phyloP scores from a whole-genome alignment of 92 coral and sea anemone species.

The Micromussa lordhowensis region DNA sequence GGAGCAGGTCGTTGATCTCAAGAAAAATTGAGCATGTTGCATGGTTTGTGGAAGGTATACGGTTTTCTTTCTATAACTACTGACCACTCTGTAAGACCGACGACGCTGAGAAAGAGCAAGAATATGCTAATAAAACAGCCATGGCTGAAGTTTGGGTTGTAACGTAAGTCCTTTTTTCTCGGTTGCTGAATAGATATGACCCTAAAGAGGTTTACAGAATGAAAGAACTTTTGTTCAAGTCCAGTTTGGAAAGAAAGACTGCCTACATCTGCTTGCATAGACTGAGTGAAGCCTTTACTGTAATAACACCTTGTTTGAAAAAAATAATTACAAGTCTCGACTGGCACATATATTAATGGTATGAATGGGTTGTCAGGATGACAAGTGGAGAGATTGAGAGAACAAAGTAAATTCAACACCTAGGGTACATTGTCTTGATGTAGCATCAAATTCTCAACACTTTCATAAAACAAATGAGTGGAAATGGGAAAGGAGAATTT shows the following conservation, averaged over 20 bases:
- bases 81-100: neutral
- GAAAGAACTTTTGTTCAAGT: neutral
- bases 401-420: neutral
- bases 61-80: neutral
- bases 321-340: neutral
- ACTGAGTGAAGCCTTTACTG: neutral
- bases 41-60: neutral
- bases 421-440: neutral
- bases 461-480: neutral
- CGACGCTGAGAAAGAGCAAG: neutral
- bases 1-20: neutral
- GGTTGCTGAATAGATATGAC: neutral
- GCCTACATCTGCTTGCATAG: neutral
- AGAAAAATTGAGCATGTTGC: neutral
- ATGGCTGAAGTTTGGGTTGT: neutral
- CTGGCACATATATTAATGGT: too few relatives aligned
- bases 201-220: neutral
- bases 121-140: neutral
- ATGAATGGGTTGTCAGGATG: neutral
- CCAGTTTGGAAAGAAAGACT: neutral
- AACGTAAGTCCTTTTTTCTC: neutral
- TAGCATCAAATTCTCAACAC: neutral
- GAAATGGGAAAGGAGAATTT: neutral
- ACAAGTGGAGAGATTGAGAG: neutral
- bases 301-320: neutral